Evolutionary conservation across 1,140 invertebrate genomes (phyloP), one percentile per base, ranked within the genome.

Genomic region (Sitophilus oryzae): DNA sequence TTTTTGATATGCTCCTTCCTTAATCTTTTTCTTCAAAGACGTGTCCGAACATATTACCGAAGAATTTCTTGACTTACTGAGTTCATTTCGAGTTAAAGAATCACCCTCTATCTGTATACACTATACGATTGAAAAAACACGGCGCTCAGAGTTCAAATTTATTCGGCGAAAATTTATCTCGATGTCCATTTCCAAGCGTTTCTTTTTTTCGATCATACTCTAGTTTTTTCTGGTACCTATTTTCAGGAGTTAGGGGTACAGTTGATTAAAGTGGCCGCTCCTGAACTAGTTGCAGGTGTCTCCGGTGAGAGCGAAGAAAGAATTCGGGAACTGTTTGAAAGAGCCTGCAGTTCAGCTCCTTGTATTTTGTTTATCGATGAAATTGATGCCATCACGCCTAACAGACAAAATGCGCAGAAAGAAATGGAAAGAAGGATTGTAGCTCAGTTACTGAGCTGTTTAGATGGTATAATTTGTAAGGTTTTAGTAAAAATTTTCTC

Each of bases 351-450:
- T 22, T 67, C 79, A 23, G 81, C 88, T 23, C 91, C 91, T 0
- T 91, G 90, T 72, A 79, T 97, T 19, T 71, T 96, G n/a, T 93
- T 97, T 62, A 84, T 97, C 49, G 94, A 97, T 73, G 91, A 96
- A 76, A 89, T 97, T 48, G 94, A 97, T 77, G 84, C 88, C 19
- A 85, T 97, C 50, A 88, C 86, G 23, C 86, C 86, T 9, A 91
- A 89, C 61, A 79, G 93, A 68, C 85, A 94, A 53, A 86, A 82
- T 59, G 89, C 92, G 1, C 86, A 91, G 62, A 88, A 88, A 70
- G 93, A 95, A 68, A 98, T 98, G 93, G 93, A 98, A 67, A 80
- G 86, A 58, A 75, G 95, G 62, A 94, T 98, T 71, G 94, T 98
- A 3, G 84, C 93, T 14, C 94, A 98, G 72, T 74, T 98, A 25